A percentile compares a stretch with the other conserved stretches of the same genome.
Conservation (phyloP, 2,113 vertebrate genomes). For the Nannospalax galili region DNA sequence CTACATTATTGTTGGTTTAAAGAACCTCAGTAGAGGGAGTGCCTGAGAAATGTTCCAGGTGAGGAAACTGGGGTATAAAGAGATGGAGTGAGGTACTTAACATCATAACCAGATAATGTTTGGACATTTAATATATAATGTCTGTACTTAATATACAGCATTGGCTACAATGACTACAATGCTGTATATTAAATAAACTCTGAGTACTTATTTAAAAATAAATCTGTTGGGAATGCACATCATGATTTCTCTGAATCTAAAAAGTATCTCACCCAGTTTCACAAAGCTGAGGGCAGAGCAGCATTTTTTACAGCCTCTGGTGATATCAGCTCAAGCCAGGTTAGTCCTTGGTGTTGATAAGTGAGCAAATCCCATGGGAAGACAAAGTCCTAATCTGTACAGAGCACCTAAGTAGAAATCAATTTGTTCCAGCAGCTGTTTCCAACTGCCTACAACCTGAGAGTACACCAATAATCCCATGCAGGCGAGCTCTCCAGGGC, state of each 20-base stretch:
- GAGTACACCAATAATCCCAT: not conserved
- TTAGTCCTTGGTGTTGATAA: not conserved
- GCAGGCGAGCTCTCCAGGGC: not conserved
- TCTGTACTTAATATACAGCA: too few relatives aligned
- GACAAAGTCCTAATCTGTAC: not conserved
- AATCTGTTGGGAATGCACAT: not conserved
- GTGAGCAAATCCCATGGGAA: not conserved
- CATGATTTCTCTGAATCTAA: not conserved
- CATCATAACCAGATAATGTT: not conserved
- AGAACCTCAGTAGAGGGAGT: not conserved
- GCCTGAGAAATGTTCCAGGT: not conserved
- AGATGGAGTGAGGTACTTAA: not conserved
- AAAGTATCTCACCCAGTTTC: not conserved
- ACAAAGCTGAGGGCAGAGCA: not conserved
- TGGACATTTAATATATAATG: not conserved
- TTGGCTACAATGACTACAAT: too few relatives aligned
- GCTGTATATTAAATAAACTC: not conserved
- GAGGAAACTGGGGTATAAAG: not conserved
- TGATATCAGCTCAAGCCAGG: not conserved
- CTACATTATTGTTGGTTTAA: not conserved
- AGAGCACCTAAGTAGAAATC: conserved; percentile 2
- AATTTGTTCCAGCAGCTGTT: conserved; percentile 34
- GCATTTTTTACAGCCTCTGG: not conserved
- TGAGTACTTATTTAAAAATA: conserved; percentile 36
- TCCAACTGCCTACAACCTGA: not conserved